Base-by-base conservation (phyloP, 1,140 invertebrate genomes). In the Ridgeia piscesae region DNA sequence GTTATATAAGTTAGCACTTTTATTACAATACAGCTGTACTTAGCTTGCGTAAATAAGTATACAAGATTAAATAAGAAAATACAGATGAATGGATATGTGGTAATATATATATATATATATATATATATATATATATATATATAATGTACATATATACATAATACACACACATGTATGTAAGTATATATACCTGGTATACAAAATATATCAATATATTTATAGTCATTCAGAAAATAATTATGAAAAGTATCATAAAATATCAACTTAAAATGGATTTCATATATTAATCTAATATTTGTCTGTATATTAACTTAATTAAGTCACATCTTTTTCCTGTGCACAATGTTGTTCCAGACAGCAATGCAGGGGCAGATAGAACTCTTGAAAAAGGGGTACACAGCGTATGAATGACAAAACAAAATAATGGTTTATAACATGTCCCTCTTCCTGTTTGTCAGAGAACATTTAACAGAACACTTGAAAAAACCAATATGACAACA, bases 31-130 rank as follows among this genome's bases (percentile, higher is more conserved):
- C n/a, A n/a, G n/a, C n/a, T 33, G 31, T 90, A 34, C 35, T 35
- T 89, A 34, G n/a, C n/a, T 33, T 34, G 34, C n/a, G 89, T 90
- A 35, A 34, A 90, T 90, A 31, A 90, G 33, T 8, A 33, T 33
- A 27, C 35, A 90, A 6, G 21, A 34, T 34, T 8, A 8, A 31
- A 17, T 90, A 90, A 31, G n/a, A 34, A 90, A 34, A 90, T 90
- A 90, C 35, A 90, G 11, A 90, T 90, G 35, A 31, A 34, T n/a
- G 34, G 17, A 35, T 4, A 90, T 21, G n/a, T 34, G 4, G n/a
- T 34, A 90, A 21, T 14, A 31, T n/a, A 90, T 90, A 90, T 9
- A 90, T 90, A 90, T 90, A 35, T 90, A 35, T n/a, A 21, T n/a
- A 35, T 27, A 35, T 90, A 8, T 90, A 35, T 90, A 90, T 90